Base-by-base conservation (phyloP, 1,140 invertebrate species). In the Dendrolimus punctatus region DNA sequence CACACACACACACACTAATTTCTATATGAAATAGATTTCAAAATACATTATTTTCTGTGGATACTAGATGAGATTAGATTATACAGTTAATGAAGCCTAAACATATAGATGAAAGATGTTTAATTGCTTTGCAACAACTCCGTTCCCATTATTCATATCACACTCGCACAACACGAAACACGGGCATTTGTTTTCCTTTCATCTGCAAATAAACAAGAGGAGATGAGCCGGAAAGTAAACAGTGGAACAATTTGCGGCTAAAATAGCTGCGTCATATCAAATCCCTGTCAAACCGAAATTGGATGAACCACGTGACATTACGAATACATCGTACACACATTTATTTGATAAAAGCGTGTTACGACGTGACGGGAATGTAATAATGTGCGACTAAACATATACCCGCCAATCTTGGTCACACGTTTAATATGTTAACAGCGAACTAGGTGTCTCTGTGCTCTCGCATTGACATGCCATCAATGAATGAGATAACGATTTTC, bases 281-380 rank as follows among this genome's bases (percentile, higher is more conserved):
- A 70, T 64, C 66, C 62, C 50, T 67, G 68, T 74, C 67, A 73
- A 62, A 68, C 49, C 63, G 63, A 73, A 79, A 82, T 76, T 72
- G 66, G 58, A 68, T 67, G 61, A 66, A 68, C 70, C 64, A 65
- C 62, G 64, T 70, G 68, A 74, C 70, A 66, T 71, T 62, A 54
- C 42, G 53, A 66, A 66, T 65, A 61, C 74, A 73, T 67, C 66
- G 63, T 69, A 66, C 55, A 23, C 23, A 69, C 71, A 64, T 75
- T 73, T 67, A 73, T 83, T 74, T 76, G 75, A 73, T 75, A 75
- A 78, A 67, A 71, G 63, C 63, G 64, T 70, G 63, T 51, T 59
- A 57, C 55, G 62, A 74, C 69, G 73, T 75, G 73, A 76, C 73
- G 64, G 65, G 74, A 81, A 79, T 81, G 71, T 81, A 74, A 81